Conservation (phyloP, 2,888 invertebrate species). For the Clistopyga incitator region DNA sequence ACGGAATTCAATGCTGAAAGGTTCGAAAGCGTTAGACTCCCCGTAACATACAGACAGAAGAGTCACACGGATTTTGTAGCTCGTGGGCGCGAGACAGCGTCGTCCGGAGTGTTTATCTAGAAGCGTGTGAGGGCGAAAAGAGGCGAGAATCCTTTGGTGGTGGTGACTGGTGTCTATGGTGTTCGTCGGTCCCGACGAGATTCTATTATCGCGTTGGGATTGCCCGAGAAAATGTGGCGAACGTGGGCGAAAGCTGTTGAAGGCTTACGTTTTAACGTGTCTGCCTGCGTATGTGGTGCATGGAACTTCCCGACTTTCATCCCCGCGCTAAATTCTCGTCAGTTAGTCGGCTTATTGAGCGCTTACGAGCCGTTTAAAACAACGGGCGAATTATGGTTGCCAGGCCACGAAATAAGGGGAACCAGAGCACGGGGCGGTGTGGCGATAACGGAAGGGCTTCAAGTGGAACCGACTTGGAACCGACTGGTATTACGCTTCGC, state of each 20-base stretch:
- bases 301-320: constrained; percentile 32
- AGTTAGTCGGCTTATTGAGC: constrained; percentile 56
- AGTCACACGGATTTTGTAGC: constrained; percentile 26
- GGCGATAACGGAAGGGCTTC: constrained; percentile 47
- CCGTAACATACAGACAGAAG: background rate
- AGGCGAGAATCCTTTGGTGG: constrained; percentile 28
- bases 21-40: constrained; percentile 26
- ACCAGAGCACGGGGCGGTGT: background rate
- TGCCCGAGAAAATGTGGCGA: constrained; percentile 26
- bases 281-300: constrained; percentile 10
- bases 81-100: constrained; percentile 19
- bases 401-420: constrained; percentile 25
- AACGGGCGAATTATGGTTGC: constrained; percentile 50
- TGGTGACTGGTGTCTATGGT: background rate
- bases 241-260: constrained; percentile 43
- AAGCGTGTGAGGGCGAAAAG: constrained; percentile 23
- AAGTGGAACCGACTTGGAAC: constrained; percentile 37
- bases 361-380: constrained; percentile 64
- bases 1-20: constrained; percentile 36
- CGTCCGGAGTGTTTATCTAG: constrained; percentile 23
- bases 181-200: constrained; percentile 29
- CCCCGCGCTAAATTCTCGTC: constrained; percentile 32
- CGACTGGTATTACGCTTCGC: constrained; percentile 52
- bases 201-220: constrained; percentile 34
- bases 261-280: constrained; percentile 36